Evolutionary conservation across 1,140 invertebrate genomes (phyloP).

Genomic region (Drosophila albomicans): DNA sequence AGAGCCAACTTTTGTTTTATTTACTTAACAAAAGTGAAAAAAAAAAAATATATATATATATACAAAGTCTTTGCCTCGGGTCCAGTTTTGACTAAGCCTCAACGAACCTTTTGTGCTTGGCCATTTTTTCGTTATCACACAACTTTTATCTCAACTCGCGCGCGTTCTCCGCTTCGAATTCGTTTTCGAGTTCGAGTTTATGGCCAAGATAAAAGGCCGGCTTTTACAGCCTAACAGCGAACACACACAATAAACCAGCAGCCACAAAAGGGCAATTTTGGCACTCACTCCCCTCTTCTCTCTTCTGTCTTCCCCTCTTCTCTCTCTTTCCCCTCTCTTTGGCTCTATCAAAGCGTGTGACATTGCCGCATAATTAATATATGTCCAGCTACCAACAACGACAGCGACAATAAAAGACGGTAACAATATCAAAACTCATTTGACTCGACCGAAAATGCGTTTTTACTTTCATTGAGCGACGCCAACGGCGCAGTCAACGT

Average conservation of each 20-base stretch:
- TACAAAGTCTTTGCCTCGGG: neutral
- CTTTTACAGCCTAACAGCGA: constrained; percentile 36
- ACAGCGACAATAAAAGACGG: constrained; percentile 36
- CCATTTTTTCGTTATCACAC: constrained; percentile 49
- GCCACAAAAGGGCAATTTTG: constrained; percentile 65
- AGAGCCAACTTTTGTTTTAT: constrained; percentile 39
- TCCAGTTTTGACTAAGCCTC: constrained; percentile 25
- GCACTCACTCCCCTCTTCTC: neutral
- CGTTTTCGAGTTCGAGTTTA: constrained; percentile 19
- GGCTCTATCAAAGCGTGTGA: constrained; percentile 31
- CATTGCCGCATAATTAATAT: constrained; percentile 73
- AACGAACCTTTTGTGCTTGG: constrained; percentile 24
- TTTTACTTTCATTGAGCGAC: constrained; percentile 81
- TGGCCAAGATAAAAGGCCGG: constrained; percentile 51
- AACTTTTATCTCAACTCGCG: constrained; percentile 27
- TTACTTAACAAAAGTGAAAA: constrained; percentile 29
- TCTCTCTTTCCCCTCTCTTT: neutral
- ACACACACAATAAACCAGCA: constrained; percentile 22
- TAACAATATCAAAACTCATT: constrained; percentile 51
- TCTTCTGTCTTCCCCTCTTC: neutral
- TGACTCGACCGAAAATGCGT: constrained; percentile 73
- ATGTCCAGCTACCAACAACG: constrained; percentile 33
- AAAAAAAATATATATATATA: no score
- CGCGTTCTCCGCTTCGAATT: constrained; percentile 11
- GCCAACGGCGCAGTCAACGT: constrained; percentile 24